Evolutionary conservation across 2,113 vertebrate species (phyloP), one percentile per base, ranked within the genome.

Genomic region (Phalacrocorax carbo): DNA sequence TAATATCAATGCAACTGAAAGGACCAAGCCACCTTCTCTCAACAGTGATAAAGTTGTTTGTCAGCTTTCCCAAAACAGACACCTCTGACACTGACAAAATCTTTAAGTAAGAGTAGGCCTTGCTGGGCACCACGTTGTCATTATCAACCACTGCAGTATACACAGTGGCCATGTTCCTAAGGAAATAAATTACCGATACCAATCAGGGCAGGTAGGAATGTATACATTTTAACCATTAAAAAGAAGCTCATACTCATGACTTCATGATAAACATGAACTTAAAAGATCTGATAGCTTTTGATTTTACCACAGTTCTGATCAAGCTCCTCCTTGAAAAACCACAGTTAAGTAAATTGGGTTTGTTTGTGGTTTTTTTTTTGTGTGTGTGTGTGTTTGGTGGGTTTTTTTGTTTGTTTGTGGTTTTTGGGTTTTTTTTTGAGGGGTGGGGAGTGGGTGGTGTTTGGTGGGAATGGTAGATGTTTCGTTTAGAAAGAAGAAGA

Each of bases 251-350:
- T 5, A 13, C 11, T 71, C 21, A 27, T 3, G 2, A 90, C 22
- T 27, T 65, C 54, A 46, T 23, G 7, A 71, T 13, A 66, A 81
- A 69, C 42, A 49, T 0, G 2, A 83, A 51, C 30, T 32, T 25
- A 10, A 30, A 61, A 82, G 30, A 76, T 12, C 15, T 25, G 30
- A 32, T 2, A 81, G 29, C 6, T 78, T 83, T 49, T 48, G 29
- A 30, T 60, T 75, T 91, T 27, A 48, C 12, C 16, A 49, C 21
- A 32, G 38, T 86, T 77, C 77, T 57, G 21, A 77, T 10, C 8
- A 57, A 73, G 32, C 0, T 27, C 7, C 3, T 2, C 4, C 2
- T 3, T 6, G 2, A 3, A 12, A 29, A 17, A 40, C 23, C 7
- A 34, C n/a, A 73, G 27, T 58, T 44, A n/a, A 82, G 19, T 49